phyloP scores from a whole-genome alignment of 2,888 invertebrate genomes.

The Anthophora plumipes region DNA sequence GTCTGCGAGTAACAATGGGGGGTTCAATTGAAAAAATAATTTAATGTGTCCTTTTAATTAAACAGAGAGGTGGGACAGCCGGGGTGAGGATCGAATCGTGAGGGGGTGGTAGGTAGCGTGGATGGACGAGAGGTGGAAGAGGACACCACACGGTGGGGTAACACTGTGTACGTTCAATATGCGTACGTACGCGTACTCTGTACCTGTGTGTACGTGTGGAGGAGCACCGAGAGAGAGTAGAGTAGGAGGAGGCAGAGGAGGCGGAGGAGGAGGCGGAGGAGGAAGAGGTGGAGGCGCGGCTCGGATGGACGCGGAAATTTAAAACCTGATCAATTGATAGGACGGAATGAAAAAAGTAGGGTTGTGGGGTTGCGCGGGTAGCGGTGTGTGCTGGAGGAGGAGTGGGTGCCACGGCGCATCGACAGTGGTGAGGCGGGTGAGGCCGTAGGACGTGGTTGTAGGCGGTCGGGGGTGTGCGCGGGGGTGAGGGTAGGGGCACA shows the following conservation, averaged over 20 bases:
- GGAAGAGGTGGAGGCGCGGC: conserved; percentile 83
- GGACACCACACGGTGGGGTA: conserved; percentile 62
- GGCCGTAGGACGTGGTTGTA: conserved; percentile 64
- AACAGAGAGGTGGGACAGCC: conserved; percentile 81
- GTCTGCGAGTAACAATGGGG: conserved; percentile 84
- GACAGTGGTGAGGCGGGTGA: conserved; percentile 69
- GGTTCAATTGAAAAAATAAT: conserved; percentile 84
- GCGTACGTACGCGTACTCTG: conserved; percentile 71
- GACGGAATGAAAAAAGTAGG: conserved; percentile 85
- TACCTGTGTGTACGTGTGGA: conserved; percentile 55
- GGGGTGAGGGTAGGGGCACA: conserved; percentile 71
- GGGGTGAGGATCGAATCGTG: conserved; percentile 75
- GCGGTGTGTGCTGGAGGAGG: conserved; percentile 68
- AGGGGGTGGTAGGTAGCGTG: conserved; percentile 43
- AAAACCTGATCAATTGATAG: conserved; percentile 85
- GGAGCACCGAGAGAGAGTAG: conserved; percentile 43
- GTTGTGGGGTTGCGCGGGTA: conserved; percentile 79
- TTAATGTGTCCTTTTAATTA: conserved; percentile 84
- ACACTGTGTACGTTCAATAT: conserved; percentile 27
- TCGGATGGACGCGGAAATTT: conserved; percentile 85
- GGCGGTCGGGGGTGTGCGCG: conserved; percentile 73
- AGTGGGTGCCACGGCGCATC: conserved; percentile 69
- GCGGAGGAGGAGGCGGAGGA: conserved; percentile 76
- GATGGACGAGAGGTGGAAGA: conserved; percentile 74
- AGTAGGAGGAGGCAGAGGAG: conserved; percentile 59